Percentiles rank a stretch among this genome's conserved stretches.
Conservation (phyloP, 2,888 invertebrate genomes). For the Molorchus minor region DNA sequence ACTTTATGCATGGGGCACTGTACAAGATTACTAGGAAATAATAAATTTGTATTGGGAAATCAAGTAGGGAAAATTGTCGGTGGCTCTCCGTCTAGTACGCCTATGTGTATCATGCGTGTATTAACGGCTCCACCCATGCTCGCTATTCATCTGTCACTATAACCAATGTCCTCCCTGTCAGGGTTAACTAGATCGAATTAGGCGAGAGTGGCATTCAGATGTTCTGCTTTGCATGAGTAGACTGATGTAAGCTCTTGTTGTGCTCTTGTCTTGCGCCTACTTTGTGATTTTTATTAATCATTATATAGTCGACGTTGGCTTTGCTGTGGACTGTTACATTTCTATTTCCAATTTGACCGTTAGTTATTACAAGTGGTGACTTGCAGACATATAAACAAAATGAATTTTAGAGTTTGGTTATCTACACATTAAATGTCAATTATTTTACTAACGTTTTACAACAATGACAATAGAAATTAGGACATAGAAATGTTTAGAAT, state of each 20-base stretch:
- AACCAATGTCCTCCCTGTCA: constrained; percentile 47
- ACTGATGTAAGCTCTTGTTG: constrained; percentile 26
- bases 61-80: too few relatives aligned
- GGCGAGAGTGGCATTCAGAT: constrained; percentile 46
- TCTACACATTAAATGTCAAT: too few relatives aligned
- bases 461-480: too few relatives aligned
- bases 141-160: constrained; percentile 45
- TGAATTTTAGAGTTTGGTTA: too few relatives aligned
- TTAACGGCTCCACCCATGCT: constrained; percentile 44
- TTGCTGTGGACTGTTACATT: not conserved
- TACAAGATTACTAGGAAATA: too few relatives aligned
- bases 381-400: too few relatives aligned
- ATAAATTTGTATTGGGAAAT: too few relatives aligned
- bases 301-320: constrained; percentile 5
- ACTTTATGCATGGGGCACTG: too few relatives aligned
- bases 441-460: too few relatives aligned
- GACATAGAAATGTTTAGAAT: too few relatives aligned
- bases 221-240: constrained; percentile 36
- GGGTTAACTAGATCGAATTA: constrained; percentile 50
- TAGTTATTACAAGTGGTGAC: not conserved
- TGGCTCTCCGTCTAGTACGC: too few relatives aligned
- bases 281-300: constrained; percentile 11
- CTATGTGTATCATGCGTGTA: constrained; percentile 16
- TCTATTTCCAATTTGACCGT: too few relatives aligned
- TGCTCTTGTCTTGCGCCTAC: constrained; percentile 28